A percentile compares a stretch with the other conserved stretches of the same genome.
Evolutionary conservation across 2,113 vertebrate genomes (phyloP).

Genomic region (Calidris pygmaea): DNA sequence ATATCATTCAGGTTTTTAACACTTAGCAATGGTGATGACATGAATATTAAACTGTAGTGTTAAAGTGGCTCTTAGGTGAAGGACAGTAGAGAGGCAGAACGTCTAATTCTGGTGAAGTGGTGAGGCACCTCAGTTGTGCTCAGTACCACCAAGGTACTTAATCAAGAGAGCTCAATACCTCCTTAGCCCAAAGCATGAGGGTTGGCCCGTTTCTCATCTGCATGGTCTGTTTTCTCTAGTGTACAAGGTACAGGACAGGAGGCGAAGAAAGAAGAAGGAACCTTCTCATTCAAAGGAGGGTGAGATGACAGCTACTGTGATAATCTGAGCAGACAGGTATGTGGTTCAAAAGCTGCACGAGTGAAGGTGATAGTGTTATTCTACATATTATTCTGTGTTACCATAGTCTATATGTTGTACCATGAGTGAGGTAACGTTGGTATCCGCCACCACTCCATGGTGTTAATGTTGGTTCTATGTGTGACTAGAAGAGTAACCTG

Average conservation of each 20-base stretch:
- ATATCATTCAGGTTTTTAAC: not conserved
- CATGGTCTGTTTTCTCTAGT: not conserved
- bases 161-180: not conserved
- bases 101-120: not conserved
- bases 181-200: not conserved
- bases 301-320: not conserved
- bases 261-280: not conserved
- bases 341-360: not conserved
- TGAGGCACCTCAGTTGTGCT: not conserved
- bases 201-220: not conserved
- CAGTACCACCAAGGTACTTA: not conserved
- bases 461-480: not conserved
- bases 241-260: not conserved
- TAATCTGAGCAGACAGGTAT: too few species aligned
- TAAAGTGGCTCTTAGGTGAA: not conserved
- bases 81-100: not conserved
- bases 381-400: not conserved
- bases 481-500: not conserved
- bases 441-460: fast-evolving
- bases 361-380: not conserved
- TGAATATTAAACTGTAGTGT: not conserved
- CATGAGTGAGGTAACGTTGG: not conserved
- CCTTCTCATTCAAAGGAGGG: not conserved
- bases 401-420: not conserved
- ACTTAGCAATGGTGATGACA: not conserved